Evolutionary conservation across 2,797 vertebrate genomes (phyloP).

Genomic region (Netta rufina): DNA sequence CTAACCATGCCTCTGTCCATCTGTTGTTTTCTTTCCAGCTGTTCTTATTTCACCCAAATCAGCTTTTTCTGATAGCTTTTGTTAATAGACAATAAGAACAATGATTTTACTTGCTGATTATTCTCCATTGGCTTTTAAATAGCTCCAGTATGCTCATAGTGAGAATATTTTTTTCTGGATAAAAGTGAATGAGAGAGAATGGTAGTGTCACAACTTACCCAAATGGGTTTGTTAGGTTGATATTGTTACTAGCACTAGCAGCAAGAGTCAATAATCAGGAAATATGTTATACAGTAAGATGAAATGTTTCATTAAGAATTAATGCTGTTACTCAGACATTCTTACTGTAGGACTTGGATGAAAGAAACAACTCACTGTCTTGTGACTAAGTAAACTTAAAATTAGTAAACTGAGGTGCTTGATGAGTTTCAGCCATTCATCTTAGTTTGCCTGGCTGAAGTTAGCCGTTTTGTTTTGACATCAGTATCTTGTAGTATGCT

Average conservation of each 20-base stretch:
- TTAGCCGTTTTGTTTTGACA: not conserved
- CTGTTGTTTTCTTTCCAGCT: conserved; percentile 64
- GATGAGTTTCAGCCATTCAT: not conserved
- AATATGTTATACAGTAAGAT: not conserved
- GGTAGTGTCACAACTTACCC: conserved; percentile 25
- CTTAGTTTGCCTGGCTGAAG: not conserved
- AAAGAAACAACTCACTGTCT: not conserved
- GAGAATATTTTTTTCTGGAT: conserved; percentile 48
- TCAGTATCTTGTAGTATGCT: not conserved
- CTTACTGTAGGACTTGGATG: not conserved
- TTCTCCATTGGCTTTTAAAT: conserved; percentile 59
- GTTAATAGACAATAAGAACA: conserved; percentile 56
- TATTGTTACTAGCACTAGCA: conserved; percentile 28
- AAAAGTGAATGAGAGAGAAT: conserved; percentile 18
- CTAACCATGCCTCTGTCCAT: not conserved
- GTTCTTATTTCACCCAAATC: conserved; percentile 44
- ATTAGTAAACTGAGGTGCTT: not conserved
- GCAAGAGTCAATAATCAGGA: conserved; percentile 38
- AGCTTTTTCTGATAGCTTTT: conserved; percentile 55
- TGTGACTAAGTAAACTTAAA: not conserved
- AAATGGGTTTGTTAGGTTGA: conserved; percentile 59
- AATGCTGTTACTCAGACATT: not conserved
- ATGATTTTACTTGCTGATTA: conserved; percentile 57
- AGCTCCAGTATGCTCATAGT: not conserved
- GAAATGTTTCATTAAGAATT: conserved; percentile 18